phyloP scores from a whole-genome alignment of 1,140 invertebrate genomes.

The Portunus trituberculatus region DNA sequence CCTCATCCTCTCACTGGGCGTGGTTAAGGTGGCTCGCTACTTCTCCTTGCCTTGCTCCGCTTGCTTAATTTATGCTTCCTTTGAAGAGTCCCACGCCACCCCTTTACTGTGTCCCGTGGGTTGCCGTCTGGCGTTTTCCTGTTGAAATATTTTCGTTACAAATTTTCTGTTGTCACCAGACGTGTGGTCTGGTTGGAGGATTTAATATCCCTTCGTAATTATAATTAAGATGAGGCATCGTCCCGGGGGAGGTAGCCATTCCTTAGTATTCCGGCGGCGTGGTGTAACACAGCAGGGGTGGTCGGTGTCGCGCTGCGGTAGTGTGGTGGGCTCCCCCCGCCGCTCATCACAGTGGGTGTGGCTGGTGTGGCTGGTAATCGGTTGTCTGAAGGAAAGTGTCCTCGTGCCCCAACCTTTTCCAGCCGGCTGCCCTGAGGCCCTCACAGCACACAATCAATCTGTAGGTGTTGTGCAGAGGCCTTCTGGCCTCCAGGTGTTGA shows the following conservation, averaged over 20 bases:
- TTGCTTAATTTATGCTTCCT: neutral
- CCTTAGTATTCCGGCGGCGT: neutral
- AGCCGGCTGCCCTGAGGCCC: too few relatives aligned
- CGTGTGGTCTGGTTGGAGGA: neutral
- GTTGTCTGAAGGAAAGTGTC: too few relatives aligned
- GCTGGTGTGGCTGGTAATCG: too few relatives aligned
- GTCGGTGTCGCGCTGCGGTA: neutral
- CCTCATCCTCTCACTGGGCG: neutral
- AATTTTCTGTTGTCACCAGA: slow-evolving; percentile 11
- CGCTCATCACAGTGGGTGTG: too few relatives aligned
- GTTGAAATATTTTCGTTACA: neutral
- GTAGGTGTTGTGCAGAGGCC: neutral
- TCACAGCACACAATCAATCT: neutral
- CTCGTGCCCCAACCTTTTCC: too few relatives aligned
- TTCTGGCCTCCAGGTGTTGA: neutral
- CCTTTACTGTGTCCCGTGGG: neutral
- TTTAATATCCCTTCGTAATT: neutral
- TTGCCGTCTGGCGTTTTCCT: neutral
- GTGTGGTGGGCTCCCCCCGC: neutral
- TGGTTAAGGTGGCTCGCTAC: neutral
- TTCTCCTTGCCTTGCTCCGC: neutral
- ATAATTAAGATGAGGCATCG: slow-evolving; percentile 22
- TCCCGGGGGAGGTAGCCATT: neutral
- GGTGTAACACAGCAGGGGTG: neutral
- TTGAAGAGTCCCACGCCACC: neutral